These are phyloP conservation scores for Antidorcas marsupialis DNA, from an alignment of 2,113 vertebrate genomes.

Conservation along the genomic window DNA sequence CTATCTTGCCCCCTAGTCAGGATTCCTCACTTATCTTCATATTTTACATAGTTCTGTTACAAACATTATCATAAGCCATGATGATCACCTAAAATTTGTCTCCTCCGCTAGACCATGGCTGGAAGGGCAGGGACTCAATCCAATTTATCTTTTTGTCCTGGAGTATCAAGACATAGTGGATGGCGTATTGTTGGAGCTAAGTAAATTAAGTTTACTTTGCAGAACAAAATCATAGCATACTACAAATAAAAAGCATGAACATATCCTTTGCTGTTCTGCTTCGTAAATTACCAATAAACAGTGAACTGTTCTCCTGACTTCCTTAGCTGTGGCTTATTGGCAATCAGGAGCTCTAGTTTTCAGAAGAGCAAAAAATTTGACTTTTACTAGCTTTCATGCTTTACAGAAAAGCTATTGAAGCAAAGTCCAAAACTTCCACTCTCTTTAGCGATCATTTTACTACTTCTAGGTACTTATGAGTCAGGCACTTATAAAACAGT, in stretches of 20 bases:
- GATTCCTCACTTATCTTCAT: not conserved
- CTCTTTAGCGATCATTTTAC: conserved; percentile 27
- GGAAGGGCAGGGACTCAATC: not conserved
- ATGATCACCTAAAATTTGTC: not conserved
- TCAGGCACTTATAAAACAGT: conserved; percentile 27
- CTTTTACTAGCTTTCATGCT: not conserved
- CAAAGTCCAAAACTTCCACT: not conserved
- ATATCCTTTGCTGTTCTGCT: not conserved
- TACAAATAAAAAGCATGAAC: conserved; percentile 9
- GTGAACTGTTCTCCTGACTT: not conserved
- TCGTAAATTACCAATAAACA: not conserved
- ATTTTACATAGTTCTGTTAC: not conserved
- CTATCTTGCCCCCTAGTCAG: not conserved
- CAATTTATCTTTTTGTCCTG: not conserved
- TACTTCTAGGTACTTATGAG: not conserved
- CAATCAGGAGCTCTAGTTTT: not conserved
- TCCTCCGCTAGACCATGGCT: not conserved
- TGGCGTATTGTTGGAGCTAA: not conserved
- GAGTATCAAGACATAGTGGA: not conserved
- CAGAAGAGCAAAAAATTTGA: not conserved
- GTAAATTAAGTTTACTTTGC: not conserved
- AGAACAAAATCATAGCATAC: not conserved
- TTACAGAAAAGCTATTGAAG: conserved; percentile 4
- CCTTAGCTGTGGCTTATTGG: not conserved
- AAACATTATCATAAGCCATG: not conserved